Conservation (phyloP, 2,113 vertebrate species). For the Sminthopsis crassicaudata region DNA sequence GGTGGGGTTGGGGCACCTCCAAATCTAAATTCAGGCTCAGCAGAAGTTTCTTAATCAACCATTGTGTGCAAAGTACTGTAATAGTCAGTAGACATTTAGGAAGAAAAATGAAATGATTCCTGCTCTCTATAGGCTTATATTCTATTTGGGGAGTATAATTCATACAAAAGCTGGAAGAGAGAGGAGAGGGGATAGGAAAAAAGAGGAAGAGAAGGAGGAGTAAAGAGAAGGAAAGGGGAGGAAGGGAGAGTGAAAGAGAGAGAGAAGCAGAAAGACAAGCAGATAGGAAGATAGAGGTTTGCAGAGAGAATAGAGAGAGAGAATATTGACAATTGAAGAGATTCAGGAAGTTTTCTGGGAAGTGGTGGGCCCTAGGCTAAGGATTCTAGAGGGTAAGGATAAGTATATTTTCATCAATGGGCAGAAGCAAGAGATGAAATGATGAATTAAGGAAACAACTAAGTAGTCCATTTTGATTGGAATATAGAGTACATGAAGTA, state of each 20-base stretch:
- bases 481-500: background rate
- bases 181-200: background rate
- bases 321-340: background rate
- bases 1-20: background rate
- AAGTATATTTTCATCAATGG: background rate
- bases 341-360: background rate
- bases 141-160: background rate
- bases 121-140: background rate
- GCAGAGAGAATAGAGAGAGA: background rate
- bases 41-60: background rate
- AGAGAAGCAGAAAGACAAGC: background rate
- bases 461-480: background rate
- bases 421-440: background rate
- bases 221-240: background rate
- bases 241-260: background rate
- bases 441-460: background rate
- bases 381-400: background rate
- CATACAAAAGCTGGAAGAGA: too few species aligned
- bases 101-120: background rate
- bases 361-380: background rate
- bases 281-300: background rate
- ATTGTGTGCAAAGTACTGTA: background rate
- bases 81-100: background rate
- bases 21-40: background rate
- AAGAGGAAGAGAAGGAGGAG: background rate